Evolutionary conservation across 2,888 invertebrate genomes (phyloP), one percentile per base, ranked within the genome.

Genomic region (Encarsia formosa): DNA sequence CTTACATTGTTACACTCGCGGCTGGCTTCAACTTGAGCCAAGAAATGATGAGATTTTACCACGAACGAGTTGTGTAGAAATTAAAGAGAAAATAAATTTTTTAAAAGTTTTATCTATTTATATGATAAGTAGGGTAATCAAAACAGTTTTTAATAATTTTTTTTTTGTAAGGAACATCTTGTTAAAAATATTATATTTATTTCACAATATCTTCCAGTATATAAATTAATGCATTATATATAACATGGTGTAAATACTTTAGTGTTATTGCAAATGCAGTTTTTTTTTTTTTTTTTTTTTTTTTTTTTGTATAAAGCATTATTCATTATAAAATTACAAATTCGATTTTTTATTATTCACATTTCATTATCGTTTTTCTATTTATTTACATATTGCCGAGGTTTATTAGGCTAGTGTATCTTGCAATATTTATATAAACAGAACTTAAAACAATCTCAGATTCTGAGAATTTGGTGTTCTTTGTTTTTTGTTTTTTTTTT

Each of bases 21-120:
- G 79, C 86, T 51, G 85, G 88, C 45, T 87, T 90, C 82, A 96
- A 97, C 77, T 81, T 96, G 47, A 91, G 88, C 61, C 79, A 81
- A 42, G 81, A 83, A 65, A 81, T 95, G 59, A 88, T 92, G 76
- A 76, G 83, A 65, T 94, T 93, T 74, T 95, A 95, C 75, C 81
- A 83, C 59, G 86, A 87, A 70, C 78, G 92, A 71, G 52, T 55
- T 32, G 40, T 56, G 11, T 53, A 35, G 44, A 4, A 44, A 35
- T 46, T 22, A 54, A 49, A 40, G 29, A 41, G 13, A n/a, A 34
- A 23, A 29, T 11, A 47, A 43, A n/a, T n/a, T n/a, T n/a, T n/a
- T n/a, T n/a, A n/a, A n/a, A n/a, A n/a, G n/a, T n/a, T n/a, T n/a
- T n/a, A n/a, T n/a, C n/a, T n/a, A n/a, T n/a, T n/a, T n/a, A n/a